Evolutionary conservation across 2,888 invertebrate genomes (phyloP).

Genomic region (Synanthedon formicaeformis): DNA sequence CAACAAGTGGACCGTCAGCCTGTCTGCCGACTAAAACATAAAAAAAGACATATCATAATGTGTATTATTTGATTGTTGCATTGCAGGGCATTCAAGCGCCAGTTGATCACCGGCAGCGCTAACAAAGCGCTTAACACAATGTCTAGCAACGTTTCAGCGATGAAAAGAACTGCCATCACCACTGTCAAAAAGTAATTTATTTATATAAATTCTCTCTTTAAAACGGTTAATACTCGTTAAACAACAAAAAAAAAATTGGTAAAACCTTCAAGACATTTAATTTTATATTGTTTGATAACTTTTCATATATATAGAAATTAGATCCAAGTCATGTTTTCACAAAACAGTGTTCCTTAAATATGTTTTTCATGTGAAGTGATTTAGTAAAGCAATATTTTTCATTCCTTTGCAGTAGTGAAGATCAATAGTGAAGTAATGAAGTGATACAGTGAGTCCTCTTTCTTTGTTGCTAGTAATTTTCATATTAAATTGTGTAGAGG

Average conservation of each 20-base stretch:
- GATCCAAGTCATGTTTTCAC: too few species aligned
- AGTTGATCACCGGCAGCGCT: constrained; percentile 53
- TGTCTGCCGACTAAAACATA: too few species aligned
- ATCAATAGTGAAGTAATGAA: constrained; percentile 41
- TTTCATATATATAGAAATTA: too few species aligned
- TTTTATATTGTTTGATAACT: too few species aligned
- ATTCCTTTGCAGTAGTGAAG: constrained; percentile 54
- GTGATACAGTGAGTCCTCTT: constrained; percentile 25
- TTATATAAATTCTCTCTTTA: too few species aligned
- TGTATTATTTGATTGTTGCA: constrained; percentile 7
- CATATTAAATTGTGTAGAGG: constrained; percentile 4
- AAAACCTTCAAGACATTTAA: too few species aligned
- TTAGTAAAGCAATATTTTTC: constrained; percentile 33
- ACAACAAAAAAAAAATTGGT: too few species aligned
- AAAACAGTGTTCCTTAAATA: too few species aligned
- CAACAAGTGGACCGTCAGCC: too few species aligned
- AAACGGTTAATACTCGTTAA: too few species aligned
- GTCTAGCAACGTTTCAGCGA: constrained; percentile 41
- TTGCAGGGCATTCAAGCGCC: constrained; percentile 46
- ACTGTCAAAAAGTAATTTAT: constrained; percentile 55
- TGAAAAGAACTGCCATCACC: constrained; percentile 53
- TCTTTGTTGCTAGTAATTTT: constrained; percentile 23
- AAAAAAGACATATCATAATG: neutral
- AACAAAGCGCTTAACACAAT: constrained; percentile 38
- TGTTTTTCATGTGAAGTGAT: too few species aligned